Evolutionary conservation across 2,888 invertebrate genomes (phyloP), one percentile per base, ranked within the genome.

Genomic region (Conistra vaccinii): DNA sequence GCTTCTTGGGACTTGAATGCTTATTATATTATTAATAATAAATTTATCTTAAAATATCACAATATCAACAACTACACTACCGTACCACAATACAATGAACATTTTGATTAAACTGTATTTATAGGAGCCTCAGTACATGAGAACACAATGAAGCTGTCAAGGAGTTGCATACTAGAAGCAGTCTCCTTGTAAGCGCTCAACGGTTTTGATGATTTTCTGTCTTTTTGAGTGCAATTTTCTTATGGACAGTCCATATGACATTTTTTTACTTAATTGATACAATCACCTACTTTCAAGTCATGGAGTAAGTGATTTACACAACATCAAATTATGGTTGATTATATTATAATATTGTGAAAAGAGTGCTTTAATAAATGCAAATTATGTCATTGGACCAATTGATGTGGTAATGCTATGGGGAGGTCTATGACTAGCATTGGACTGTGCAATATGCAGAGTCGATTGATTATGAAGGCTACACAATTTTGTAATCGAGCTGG

Each of bases 41-140:
- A 90, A 90, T 91, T 89, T 93, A 94, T 93, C 92, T 94, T 95
- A 94, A 95, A 93, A 95, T 95, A 96, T 96, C 96, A 96, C 96
- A 96, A 93, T 95, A 95, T 93, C 91, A 95, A 95, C 94, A 94
- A 91, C 95, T 95, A 95, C 91, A 84, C 91, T 92, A 91, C 89
- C 89, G 90, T 92, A 91, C 89, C 89, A 90, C 88, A 88, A 79
- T 90, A 91, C 88, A 87, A 79, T 87, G 77, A 89, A 89, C 80
- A 81, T 85, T 86, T 87, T 76, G 63, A 85, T 86, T 72, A 51
- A 69, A 84, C 81, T 77, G 78, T 85, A 83, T 80, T 77, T 76
- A 70, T 76, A 65, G 77, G 76, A 78, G 61, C 58, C 42, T 26
- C 57, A 20, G 39, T 48, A 58, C 42, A 39, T 35, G 23, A 26